Conservation (phyloP, 2,797 vertebrate genomes). For the Pygocentrus nattereri region DNA sequence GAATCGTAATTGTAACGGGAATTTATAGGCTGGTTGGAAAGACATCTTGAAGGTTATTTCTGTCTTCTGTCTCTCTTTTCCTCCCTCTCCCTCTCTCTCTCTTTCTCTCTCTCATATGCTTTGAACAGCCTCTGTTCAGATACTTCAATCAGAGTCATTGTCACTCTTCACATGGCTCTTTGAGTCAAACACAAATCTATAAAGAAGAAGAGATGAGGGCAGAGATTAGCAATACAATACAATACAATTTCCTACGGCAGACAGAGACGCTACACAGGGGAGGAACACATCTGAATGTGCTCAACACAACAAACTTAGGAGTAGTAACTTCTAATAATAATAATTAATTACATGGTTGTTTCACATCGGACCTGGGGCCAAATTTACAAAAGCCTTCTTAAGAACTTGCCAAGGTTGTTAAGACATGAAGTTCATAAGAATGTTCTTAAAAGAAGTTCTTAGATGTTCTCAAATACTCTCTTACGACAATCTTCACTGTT, state of each 20-base stretch:
- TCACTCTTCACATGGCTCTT: background rate
- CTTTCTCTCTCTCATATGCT: background rate
- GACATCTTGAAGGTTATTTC: slow-evolving; percentile 22
- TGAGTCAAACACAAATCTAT: background rate
- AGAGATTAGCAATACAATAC: background rate
- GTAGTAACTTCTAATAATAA: background rate
- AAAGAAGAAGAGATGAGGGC: background rate
- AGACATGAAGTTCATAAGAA: too few relatives aligned
- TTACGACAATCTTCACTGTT: too few relatives aligned
- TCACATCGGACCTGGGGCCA: too few relatives aligned
- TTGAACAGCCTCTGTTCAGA: background rate
- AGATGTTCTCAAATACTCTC: too few relatives aligned
- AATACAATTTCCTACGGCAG: background rate
- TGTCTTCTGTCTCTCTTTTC: background rate
- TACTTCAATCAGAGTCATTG: background rate
- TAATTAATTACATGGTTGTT: too few relatives aligned
- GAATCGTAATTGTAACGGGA: slow-evolving; percentile 24
- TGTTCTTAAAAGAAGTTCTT: too few relatives aligned
- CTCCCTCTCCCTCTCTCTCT: background rate
- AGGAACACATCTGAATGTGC: background rate
- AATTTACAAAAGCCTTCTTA: too few relatives aligned
- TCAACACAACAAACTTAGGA: background rate
- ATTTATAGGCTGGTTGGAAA: slow-evolving; percentile 16
- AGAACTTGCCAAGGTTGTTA: too few relatives aligned
- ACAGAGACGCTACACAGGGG: background rate